phyloP scores from a whole-genome alignment of 2,797 vertebrate genomes.

The Chelon auratus region DNA sequence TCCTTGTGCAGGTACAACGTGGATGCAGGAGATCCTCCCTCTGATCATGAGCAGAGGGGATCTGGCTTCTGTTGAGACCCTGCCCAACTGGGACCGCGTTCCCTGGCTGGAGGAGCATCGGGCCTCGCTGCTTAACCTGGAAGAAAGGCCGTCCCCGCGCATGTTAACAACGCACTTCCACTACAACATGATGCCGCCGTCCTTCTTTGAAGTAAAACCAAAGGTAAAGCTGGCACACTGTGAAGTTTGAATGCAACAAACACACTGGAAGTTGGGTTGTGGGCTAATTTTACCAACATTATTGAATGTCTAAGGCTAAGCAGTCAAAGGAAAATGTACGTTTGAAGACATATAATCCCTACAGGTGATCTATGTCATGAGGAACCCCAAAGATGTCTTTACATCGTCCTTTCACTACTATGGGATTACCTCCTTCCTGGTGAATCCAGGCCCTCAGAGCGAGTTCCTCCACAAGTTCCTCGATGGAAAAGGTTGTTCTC shows the following conservation, averaged over 20 bases:
- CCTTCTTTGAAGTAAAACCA: constrained; percentile 77
- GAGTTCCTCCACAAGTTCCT: constrained; percentile 44
- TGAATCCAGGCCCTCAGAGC: constrained; percentile 16
- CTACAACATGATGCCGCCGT: constrained; percentile 78
- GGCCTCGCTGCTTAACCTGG: constrained; percentile 57
- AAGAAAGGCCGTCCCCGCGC: constrained; percentile 78
- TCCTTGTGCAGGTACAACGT: constrained; percentile 79
- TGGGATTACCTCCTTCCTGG: constrained; percentile 23
- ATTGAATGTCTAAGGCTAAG: no score
- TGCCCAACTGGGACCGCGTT: constrained; percentile 81
- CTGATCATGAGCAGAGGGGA: constrained; percentile 79
- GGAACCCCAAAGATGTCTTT: constrained; percentile 81
- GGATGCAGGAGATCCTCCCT: constrained; percentile 84
- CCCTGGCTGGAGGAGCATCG: constrained; percentile 77
- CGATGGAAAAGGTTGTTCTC: constrained; percentile 34
- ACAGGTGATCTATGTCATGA: constrained; percentile 67
- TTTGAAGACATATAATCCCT: not conserved
- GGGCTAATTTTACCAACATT: no score
- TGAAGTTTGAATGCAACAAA: not conserved
- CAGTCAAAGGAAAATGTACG: not conserved
- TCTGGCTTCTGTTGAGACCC: constrained; percentile 66
- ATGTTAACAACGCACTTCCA: constrained; percentile 75
- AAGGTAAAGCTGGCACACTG: constrained; percentile 56
- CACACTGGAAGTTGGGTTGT: no score
- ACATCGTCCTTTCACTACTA: constrained; percentile 74